Base-by-base conservation (phyloP, 2,797 vertebrate species). In the Sparidentex hasta region DNA sequence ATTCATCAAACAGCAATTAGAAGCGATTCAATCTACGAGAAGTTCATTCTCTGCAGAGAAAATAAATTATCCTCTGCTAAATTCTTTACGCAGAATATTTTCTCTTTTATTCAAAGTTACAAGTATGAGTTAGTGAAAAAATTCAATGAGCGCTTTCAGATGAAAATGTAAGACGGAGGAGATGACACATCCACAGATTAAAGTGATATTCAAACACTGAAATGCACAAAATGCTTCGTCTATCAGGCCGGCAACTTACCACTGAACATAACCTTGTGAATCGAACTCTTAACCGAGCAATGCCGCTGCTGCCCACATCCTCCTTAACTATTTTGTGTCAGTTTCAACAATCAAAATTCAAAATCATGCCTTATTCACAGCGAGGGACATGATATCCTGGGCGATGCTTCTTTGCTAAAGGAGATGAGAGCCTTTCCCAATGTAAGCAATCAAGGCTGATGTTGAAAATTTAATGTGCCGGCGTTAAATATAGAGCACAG, bases 381-480 rank as follows among this genome's bases (percentile, higher is more conserved):
- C 43, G 2, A 56, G 83, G 74, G 76, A 90, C 81, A 72, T 59
- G 79, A 90, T 85, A 85, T 87, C 88, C 73, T 70, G 74, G 65
- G 25, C 29, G 27, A 84, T 57, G 83, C 84, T 69, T 89, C 83
- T 89, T 85, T 79, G 65, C 87, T 74, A 67, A 85, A 81, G 78
- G 85, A 90, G 73, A 88, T 75, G 76, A 92, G 86, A 85, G 80
- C 71, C 80, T 80, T 67, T 81, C 70, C 85, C 82, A 83, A 87
- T 80, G 78, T 87, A 90, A 81, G 88, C 87, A 93, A 94, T 92
- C 87, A 91, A 79, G 87, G 77, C 70, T 64, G 18, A 3, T 12
- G 48, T 71, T 93, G 88, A 88, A 93, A 92, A 74, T 92, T 91
- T 85, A 84, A 92, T 88, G 83, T 25, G 51, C n/a, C 65, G 48